phyloP scores from a whole-genome alignment of 2,797 vertebrate genomes.

The Sebastes reedi region DNA sequence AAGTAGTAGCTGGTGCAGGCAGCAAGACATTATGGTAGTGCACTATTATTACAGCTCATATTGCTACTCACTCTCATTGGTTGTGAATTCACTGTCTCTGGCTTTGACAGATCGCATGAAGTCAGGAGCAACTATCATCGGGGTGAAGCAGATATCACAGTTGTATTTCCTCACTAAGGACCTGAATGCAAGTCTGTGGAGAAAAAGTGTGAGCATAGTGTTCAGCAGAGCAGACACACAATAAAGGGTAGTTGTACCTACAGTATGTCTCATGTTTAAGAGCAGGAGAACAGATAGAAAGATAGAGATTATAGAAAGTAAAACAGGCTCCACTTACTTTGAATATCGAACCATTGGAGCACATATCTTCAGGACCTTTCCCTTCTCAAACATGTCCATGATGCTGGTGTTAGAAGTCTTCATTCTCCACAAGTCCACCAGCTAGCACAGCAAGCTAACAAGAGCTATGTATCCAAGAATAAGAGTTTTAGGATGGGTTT shows the following conservation, averaged over 20 bases:
- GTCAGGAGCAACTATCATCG: conserved; percentile 96
- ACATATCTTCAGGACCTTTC: conserved; percentile 89
- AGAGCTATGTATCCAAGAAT: background rate
- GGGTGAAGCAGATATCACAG: conserved; percentile 96
- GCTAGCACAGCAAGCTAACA: conserved; percentile 51
- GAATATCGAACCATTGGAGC: conserved; percentile 99
- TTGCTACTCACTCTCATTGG: conserved; percentile 84
- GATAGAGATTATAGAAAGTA: background rate
- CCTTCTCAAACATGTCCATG: conserved; percentile 89
- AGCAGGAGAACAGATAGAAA: no score
- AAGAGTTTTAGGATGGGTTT: rapidly evolving
- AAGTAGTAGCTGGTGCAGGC: background rate
- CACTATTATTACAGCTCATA: conserved; percentile 40
- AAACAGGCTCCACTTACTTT: conserved; percentile 82
- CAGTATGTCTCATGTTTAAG: background rate
- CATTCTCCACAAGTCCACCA: conserved; percentile 34
- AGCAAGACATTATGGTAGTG: background rate
- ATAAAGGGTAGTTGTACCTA: rapidly evolving
- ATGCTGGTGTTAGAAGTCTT: conserved; percentile 66
- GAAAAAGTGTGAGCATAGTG: background rate
- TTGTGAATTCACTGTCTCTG: conserved; percentile 97
- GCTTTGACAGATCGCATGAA: conserved; percentile 95
- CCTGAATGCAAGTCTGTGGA: conserved; percentile 90
- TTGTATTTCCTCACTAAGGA: conserved; percentile 92
- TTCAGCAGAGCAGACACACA: background rate